Conservation (phyloP, 2,797 vertebrate genomes). For the Dipus sagitta region DNA sequence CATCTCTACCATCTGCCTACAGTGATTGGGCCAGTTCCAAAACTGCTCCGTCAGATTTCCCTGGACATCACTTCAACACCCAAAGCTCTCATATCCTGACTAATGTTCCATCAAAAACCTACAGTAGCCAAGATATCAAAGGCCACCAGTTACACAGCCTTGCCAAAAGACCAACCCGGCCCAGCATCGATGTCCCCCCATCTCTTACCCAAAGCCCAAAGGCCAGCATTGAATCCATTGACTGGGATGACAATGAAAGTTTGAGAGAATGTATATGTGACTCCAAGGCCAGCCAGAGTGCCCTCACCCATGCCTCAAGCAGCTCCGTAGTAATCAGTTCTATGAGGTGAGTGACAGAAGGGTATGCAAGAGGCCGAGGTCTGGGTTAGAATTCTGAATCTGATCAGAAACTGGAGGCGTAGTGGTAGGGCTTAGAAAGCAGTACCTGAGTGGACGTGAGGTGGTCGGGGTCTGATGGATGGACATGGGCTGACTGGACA, state of each 20-base stretch:
- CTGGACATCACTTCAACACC: rapidly evolving
- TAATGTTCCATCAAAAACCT: not conserved
- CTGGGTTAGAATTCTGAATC: not conserved
- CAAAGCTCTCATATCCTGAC: not conserved
- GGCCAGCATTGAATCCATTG: not conserved
- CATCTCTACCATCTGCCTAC: not conserved
- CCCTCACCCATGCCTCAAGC: rapidly evolving
- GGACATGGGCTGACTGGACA: not conserved
- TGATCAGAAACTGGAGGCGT: not conserved
- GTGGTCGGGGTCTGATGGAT: not conserved
- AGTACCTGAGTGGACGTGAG: not conserved
- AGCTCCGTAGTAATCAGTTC: rapidly evolving
- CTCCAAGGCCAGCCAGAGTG: rapidly evolving
- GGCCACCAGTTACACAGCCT: rapidly evolving
- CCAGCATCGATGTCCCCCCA: not conserved
- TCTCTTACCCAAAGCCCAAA: not conserved
- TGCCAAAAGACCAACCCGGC: not conserved
- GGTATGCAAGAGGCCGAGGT: no score
- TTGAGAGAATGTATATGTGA: rapidly evolving
- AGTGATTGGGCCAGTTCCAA: not conserved
- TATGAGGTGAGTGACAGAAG: conserved; percentile 19
- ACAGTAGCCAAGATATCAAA: rapidly evolving
- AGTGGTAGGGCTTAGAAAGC: not conserved
- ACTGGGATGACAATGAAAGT: not conserved
- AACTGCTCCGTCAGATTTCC: not conserved